Evolutionary conservation across 2,797 vertebrate genomes (phyloP), one percentile per base, ranked within the genome.

Genomic region (Rhinogobio ventralis): DNA sequence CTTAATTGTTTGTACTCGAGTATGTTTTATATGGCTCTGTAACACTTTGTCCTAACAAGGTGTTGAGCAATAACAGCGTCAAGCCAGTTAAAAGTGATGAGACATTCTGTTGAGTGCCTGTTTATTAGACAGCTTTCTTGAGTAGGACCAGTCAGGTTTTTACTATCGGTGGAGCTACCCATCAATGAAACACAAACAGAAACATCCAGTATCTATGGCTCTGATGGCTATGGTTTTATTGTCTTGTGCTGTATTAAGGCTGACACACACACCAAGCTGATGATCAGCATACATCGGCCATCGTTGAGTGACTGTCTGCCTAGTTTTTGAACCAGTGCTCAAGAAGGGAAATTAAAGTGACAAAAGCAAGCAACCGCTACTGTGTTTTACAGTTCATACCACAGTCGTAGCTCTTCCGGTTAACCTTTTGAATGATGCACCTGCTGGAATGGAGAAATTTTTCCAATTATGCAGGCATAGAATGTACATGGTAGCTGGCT

Each of bases 41-140:
- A 53, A 39, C 46, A 80, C 79, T 64, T 64, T 30, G 57, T 79
- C 39, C 76, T 64, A 64, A 62, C 17, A 28, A 78, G 39, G n/a
- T 25, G 55, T 1, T 0, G 30, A 75, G 49, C 49, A 36, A n/a
- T 7, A 23, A 13, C 11, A 4, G 51, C 2, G 0, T 30, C 62
- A 8, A 17, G 28, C 14, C 6, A 23, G 51, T 55, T 28, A 53
- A 53, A 53, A 33, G 1, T 23, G 17, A 23, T 11, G 8, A 51
- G 71, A 74, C n/a, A 28, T 51, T 73, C 25, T 51, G 45, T 20
- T 1, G 0, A 53, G 0, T 49, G 45, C 14, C 28, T 49, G 69
- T 72, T 68, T 68, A 45, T 20, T 45, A 53, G 28, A 53, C 19
- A 74, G 5, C 10, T 53, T 23, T 55, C 49, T 36, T 7, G 14